A percentile compares a stretch with the other conserved stretches of the same genome.
Evolutionary conservation across 2,113 vertebrate genomes (phyloP).

Genomic region (Cryptomyrus ogoouensis): DNA sequence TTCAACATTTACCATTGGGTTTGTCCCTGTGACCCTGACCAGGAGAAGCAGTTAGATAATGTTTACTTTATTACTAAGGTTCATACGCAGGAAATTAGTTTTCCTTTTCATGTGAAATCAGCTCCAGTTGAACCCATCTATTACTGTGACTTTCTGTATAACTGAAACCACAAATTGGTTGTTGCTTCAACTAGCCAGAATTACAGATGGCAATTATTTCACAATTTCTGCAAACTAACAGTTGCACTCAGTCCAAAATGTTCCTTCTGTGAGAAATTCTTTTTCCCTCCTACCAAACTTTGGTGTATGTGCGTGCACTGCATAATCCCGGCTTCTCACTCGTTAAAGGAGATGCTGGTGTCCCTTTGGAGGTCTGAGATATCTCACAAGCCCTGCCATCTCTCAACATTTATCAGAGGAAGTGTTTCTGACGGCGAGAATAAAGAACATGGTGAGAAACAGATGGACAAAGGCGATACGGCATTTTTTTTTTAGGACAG

Average conservation of each 20-base stretch:
- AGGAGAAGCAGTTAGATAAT: neutral
- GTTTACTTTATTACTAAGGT: neutral
- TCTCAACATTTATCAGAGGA: neutral
- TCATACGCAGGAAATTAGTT: neutral
- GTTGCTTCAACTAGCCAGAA: neutral
- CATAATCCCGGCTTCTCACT: neutral
- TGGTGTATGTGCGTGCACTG: neutral
- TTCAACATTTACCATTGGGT: neutral
- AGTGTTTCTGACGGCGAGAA: neutral
- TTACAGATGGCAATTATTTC: constrained; percentile 15
- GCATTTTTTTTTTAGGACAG: neutral
- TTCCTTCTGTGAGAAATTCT: neutral
- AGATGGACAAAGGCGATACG: neutral
- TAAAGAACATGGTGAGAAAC: neutral
- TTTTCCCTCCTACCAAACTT: neutral
- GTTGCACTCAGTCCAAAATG: neutral
- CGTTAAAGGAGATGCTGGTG: neutral
- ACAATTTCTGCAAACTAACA: neutral
- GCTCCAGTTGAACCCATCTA: neutral
- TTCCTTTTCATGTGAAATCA: neutral
- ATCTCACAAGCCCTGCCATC: neutral
- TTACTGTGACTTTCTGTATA: neutral
- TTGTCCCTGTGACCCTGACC: neutral
- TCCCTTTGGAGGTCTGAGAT: neutral
- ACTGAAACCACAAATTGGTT: neutral